Evolutionary conservation across 2,113 vertebrate genomes (phyloP), one percentile per base, ranked within the genome.

Genomic region (Dromaius novaehollandiae): DNA sequence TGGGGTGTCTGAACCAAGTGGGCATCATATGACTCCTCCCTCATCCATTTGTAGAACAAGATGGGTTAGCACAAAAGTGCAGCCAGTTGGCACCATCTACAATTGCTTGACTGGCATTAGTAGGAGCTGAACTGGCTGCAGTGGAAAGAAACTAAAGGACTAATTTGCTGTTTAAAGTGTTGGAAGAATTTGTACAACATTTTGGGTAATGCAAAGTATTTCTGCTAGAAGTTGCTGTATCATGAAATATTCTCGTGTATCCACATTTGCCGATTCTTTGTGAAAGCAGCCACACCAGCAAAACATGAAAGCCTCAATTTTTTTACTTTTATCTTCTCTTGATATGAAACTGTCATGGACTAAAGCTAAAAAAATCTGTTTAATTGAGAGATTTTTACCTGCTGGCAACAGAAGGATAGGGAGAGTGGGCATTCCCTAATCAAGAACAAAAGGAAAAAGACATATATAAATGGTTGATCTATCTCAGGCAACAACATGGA

Each of bases 341-440:
- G 10, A 7, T 7, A 71, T 63, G 61, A 66, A 82, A 42, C 4
- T 68, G 4, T 34, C 19, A 28, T 17, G 30, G 12, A 25, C 14
- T 55, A n/a, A 91, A 76, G 19, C 4, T 44, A 82, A 53, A 13
- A 13, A 76, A 55, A 56, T 36, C 1, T 25, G 4, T 76, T 86
- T 76, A 53, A 28, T 5, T 40, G 32, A 1, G 32, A 1, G 18
- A 66, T 79, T 71, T 88, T 82, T 24, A 51, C 13, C 19, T 75
- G 5, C 12, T 75, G 32, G 24, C 4, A 56, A 61, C 58, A 69
- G 22, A 48, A 28, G 4, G 3, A 0, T 15, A 44, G 34, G 6
- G 6, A 64, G 4, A 30, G 9, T 83, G 40, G 0, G 0, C 3
- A 17, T 15, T 83, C 11, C 12, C 4, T 7, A 50, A 64, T 10